Base-by-base conservation (phyloP, 2,888 invertebrate species). In the Stenchaetothrips biformis region DNA sequence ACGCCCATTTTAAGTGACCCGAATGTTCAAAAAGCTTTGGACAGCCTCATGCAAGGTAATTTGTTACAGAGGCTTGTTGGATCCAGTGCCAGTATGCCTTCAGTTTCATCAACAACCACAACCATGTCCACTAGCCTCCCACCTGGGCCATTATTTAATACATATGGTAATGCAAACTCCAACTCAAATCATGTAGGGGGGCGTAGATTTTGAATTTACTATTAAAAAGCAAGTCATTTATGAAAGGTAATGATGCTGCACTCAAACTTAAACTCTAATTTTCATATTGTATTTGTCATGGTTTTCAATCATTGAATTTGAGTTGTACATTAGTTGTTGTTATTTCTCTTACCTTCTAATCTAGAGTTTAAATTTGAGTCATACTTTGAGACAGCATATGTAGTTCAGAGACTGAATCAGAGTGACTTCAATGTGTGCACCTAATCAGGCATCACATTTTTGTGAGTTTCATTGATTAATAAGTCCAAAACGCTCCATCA, bases 1-100 rank as follows among this genome's bases (percentile, higher is more conserved):
- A 21, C 89, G 86, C 89, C 90, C 18, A 86, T 95, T n/a, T 87
- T 95, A 27, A 92, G 92, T 82, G 94, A 95, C 86, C 92, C 93
- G 0, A 92, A 92, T 1, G 92, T 95, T 16, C 92, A 94, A 87
- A 93, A 92, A 86, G 94, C 95, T 0, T 87, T 95, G 80, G 93
- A 95, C 85, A 93, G 92, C 81, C 87, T 91, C 67, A 86, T 91
- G 78, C 89, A 89, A 83, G 90, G 90, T 25, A 74, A 74, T 11
- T 25, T 74, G 21, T 25, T 74, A 25, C 67, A 74, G 67, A 21
- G 67, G 25, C 67, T 74, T 7, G 67, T 74, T 8, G 67, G 67
- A n/a, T 74, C 67, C 0, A 74, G 25, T 74, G 18, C 16, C 53
- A 74, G 25, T 74, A 11, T 11, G 25, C 11, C 67, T 21, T 74